Base-by-base conservation (phyloP, 1,140 invertebrate genomes). In the Papilio glaucus region DNA sequence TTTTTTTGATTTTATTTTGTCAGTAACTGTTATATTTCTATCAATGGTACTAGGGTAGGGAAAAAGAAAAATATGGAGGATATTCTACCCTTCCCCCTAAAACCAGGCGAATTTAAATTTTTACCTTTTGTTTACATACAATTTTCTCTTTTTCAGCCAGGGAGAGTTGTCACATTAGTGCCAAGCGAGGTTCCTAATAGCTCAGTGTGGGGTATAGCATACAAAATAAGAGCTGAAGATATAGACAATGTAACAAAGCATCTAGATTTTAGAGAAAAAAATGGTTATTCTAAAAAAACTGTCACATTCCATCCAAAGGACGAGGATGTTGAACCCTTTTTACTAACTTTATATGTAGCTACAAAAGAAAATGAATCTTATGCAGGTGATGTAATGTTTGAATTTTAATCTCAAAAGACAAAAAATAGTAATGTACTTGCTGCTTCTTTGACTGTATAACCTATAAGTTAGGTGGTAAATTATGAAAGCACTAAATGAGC, bases 251-350 rank as follows among this genome's bases (percentile, higher is more conserved):
- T 99, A 0, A 94, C 96, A 4, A 93, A 95, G 49, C 97, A 99
- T 87, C 93, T 99, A 71, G 98, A 99, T 85, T 96, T 95, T 82
- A 93, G 98, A 85, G 98, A 99, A 93, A 98, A 98, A 84, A 97
- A 96, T 88, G 97, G 97, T n/a, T 98, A 98, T 84, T 93, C 95
- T 57, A 95, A 96, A 72, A 94, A 94, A 85, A 93, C 83, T 37
- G 94, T 97, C 4, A 88, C 93, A 26, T 98, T 98, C 82, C 94
- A 96, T 90, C 96, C 97, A 0, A 94, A 93, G 76, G 81, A 87
- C 33, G 72, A 39, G 39, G 86, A 82, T 15, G 72, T 90, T 13
- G 74, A 93, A 53, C 94, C 96, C 9, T 96, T 98, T 87, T 86
- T 95, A 41, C 93, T 98, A 10, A 96, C 95, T n/a, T 95, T 98